A percentile compares a stretch with the other conserved stretches of the same genome.
phyloP scores from a whole-genome alignment of 2,888 invertebrate species.

The Osedax frankpressi region DNA sequence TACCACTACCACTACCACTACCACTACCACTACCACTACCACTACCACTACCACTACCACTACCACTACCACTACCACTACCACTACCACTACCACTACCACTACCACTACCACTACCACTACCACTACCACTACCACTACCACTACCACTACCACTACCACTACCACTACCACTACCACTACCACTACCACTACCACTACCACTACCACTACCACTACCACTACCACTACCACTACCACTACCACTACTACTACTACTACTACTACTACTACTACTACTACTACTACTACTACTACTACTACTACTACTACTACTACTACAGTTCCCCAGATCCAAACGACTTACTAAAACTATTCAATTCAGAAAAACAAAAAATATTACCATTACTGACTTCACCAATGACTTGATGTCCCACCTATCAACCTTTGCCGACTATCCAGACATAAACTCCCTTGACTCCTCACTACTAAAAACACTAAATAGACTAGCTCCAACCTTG shows the following conservation, averaged over 20 bases:
- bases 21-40: not conserved
- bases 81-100: conserved; percentile 7
- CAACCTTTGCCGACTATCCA: too few species aligned
- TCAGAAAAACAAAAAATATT: too few species aligned
- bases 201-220: not conserved
- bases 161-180: not conserved
- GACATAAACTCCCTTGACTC: too few species aligned
- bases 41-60: not conserved
- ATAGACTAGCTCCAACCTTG: too few species aligned
- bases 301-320: conserved; percentile 3
- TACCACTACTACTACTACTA: conserved; percentile 13
- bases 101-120: conserved; percentile 4
- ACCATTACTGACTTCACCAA: too few species aligned
- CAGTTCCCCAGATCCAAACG: too few species aligned
- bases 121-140: not conserved
- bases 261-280: conserved; percentile 9
- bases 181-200: not conserved
- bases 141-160: not conserved
- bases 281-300: conserved; percentile 6
- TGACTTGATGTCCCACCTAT: too few species aligned
- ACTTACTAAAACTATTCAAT: too few species aligned
- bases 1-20: not conserved
- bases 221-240: conserved; percentile 9
- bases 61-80: conserved; percentile 13
- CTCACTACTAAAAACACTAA: too few species aligned